Conservation (phyloP, 2,888 invertebrate species). For the Papilio elwesi region DNA sequence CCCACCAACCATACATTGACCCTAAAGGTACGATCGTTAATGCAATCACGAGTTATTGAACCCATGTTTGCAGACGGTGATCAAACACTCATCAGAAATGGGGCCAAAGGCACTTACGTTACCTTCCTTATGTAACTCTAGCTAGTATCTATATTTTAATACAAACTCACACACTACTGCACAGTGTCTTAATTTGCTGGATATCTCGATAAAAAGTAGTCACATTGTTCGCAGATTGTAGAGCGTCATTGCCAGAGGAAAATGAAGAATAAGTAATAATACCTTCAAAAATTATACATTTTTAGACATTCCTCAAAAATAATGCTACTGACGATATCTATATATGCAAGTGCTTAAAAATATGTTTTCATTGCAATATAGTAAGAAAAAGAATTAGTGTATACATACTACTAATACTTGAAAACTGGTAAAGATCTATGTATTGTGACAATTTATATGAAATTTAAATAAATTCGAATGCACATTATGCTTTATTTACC, state of each 20-base stretch:
- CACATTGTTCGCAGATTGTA: background rate
- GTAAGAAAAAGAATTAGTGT: no score
- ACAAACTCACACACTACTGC: background rate
- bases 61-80: slow-evolving; percentile 25
- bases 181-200: background rate
- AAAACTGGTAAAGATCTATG: no score
- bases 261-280: background rate
- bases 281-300: no score
- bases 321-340: no score
- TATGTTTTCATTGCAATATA: no score
- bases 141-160: background rate
- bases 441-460: no score
- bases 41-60: slow-evolving; percentile 42
- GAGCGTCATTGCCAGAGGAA: background rate
- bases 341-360: no score
- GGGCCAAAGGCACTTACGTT: slow-evolving; percentile 49
- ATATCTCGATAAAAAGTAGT: background rate
- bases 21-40: slow-evolving; percentile 20
- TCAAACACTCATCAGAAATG: slow-evolving; percentile 42
- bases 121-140: slow-evolving; percentile 3
- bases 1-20: slow-evolving; percentile 6
- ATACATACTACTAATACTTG: no score
- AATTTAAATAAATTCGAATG: no score
- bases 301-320: no score
- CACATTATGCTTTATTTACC: no score